These are phyloP conservation scores for Forbesichthys agassizii DNA, from an alignment of 2,113 vertebrate genomes.

Conservation along the genomic window DNA sequence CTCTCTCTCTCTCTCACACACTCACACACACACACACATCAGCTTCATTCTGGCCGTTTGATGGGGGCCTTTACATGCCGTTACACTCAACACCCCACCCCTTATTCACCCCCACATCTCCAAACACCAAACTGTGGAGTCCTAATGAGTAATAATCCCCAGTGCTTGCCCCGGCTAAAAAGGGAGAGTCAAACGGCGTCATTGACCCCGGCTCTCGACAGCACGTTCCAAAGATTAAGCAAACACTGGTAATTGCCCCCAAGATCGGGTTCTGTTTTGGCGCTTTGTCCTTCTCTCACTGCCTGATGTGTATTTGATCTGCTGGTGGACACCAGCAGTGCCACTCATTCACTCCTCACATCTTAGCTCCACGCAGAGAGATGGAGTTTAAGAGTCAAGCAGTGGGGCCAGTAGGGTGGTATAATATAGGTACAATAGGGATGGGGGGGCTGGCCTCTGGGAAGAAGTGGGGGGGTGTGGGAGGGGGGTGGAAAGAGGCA, in stretches of 20 bases:
- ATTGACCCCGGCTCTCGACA: constrained; percentile 63
- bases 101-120: constrained; percentile 21
- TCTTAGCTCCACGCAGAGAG: constrained; percentile 41
- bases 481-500: neutral
- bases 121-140: constrained; percentile 60
- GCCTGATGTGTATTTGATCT: constrained; percentile 63
- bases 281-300: constrained; percentile 59
- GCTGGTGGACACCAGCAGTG: constrained; percentile 45
- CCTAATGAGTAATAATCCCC: constrained; percentile 69
- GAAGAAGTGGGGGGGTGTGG: neutral
- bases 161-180: constrained; percentile 40
- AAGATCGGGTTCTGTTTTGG: constrained; percentile 73
- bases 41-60: neutral
- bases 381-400: constrained; percentile 29
- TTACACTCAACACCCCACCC: neutral
- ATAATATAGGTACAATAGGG: neutral
- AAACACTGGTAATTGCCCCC: constrained; percentile 68
- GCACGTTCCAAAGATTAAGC: constrained; percentile 67
- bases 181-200: constrained; percentile 54
- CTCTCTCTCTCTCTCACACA: neutral
- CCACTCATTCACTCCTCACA: constrained; percentile 53
- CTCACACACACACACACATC: neutral
- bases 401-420: constrained; percentile 16
- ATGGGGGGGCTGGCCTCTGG: neutral
- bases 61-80: neutral